Base-by-base conservation (phyloP, 2,888 invertebrate species). In the Flexamia atlantica region DNA sequence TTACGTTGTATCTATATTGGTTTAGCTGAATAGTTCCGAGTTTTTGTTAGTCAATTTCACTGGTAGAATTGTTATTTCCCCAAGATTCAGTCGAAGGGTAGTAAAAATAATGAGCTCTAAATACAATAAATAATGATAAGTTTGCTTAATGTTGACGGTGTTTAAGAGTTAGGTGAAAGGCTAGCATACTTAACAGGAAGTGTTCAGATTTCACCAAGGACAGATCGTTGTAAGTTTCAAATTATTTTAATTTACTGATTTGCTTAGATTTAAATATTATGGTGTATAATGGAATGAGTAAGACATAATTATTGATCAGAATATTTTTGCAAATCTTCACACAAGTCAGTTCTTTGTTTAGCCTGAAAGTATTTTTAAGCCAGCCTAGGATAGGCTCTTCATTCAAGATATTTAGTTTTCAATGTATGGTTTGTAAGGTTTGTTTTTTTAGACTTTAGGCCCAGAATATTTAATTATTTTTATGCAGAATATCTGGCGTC, bases 131-230 rank as follows among this genome's bases (percentile, higher is more conserved):
- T 17, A 57, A 57, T 64, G 17, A 2, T 23, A 64, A 64, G 20
- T 64, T 28, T 64, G 9, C 28, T 30, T 30, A 25, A 64, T 64
- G 64, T 10, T 14, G 64, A 28, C 30, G 28, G 64, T 30, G 64
- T 28, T 14, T 14, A 23, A 14, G 30, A 25, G 64, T 14, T 64
- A 79, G 79, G 79, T 57, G 79, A 79, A 79, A 79, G 79, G 79
- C 79, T 57, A 57, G 14, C 79, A 79, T 76, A 40, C n/a, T n/a
- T n/a, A 46, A 57, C 79, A 79, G 79, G 79, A 79, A 79, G 79
- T 23, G 36, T 79, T 79, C 57, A 79, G 79, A 79, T 79, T 79
- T 79, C 79, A 79, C 79, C 79, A 79, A 79, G 79, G 79, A 79
- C 79, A 36, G 64, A 79, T 79, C 20, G 30, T 57, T 57, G 79